Evolutionary conservation across 2,888 invertebrate genomes (phyloP).

Genomic region (Saturnia pavonia): DNA sequence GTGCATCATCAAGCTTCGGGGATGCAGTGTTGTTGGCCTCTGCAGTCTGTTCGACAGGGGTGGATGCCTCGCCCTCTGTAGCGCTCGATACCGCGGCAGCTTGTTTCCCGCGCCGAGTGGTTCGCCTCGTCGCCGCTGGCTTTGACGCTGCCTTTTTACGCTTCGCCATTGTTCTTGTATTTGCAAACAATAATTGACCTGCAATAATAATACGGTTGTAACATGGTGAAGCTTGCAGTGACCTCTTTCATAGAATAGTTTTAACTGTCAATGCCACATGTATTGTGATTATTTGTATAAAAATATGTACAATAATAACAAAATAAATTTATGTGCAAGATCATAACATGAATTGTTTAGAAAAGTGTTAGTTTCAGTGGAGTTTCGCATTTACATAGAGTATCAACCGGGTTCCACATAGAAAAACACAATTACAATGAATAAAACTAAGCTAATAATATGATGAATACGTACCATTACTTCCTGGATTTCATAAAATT

Average conservation of each 20-base stretch:
- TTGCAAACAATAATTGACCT: constrained; percentile 55
- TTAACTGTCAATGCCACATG: constrained; percentile 67
- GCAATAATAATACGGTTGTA: constrained; percentile 39
- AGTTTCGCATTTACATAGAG: constrained; percentile 29
- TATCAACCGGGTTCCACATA: constrained; percentile 59
- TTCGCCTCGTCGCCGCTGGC: constrained; percentile 58
- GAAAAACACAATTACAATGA: constrained; percentile 35
- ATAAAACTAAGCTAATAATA: constrained; percentile 24
- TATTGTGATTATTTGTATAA: constrained; percentile 28
- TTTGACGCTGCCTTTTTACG: constrained; percentile 67
- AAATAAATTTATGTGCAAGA: constrained; percentile 3
- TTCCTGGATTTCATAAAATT: constrained; percentile 41
- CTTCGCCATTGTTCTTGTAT: constrained; percentile 63
- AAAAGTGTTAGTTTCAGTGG: constrained; percentile 10
- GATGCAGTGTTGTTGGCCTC: constrained; percentile 26
- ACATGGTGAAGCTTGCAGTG: constrained; percentile 46
- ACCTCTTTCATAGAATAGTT: constrained; percentile 61
- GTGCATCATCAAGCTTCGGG: constrained; percentile 26
- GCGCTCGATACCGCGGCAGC: constrained; percentile 53
- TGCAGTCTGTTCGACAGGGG: constrained; percentile 31
- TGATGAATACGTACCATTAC: constrained; percentile 58
- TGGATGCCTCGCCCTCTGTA: constrained; percentile 33
- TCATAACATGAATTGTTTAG: neutral
- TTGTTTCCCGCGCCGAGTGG: constrained; percentile 67
- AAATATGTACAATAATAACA: constrained; percentile 7